phyloP scores from a whole-genome alignment of 2,888 invertebrate genomes.

The Lasius fuliginosus region DNA sequence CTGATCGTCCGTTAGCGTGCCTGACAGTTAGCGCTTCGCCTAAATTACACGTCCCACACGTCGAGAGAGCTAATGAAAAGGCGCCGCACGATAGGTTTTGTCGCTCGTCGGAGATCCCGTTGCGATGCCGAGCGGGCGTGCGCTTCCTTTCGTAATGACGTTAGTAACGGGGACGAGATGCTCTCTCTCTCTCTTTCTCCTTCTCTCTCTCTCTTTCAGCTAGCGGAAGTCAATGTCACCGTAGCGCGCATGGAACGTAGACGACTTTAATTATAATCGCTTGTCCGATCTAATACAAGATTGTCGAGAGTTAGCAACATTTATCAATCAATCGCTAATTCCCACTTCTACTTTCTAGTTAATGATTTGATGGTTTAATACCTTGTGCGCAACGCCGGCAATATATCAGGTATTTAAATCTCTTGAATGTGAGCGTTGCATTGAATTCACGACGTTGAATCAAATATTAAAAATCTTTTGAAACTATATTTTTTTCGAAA shows the following conservation, averaged over 20 bases:
- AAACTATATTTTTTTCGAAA: not conserved
- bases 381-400: not conserved
- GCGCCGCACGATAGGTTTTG: constrained; percentile 45
- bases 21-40: constrained; percentile 47
- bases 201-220: not conserved
- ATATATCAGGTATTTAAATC: not conserved
- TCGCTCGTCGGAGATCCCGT: constrained; percentile 48
- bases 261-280: constrained; percentile 24
- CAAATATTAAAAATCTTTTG: not conserved
- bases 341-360: constrained; percentile 14
- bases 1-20: constrained; percentile 56
- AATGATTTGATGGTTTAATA: constrained; percentile 14
- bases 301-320: not conserved
- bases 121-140: constrained; percentile 4
- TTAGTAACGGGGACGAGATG: not conserved
- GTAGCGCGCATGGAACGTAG: not conserved
- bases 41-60: constrained; percentile 60
- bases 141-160: constrained; percentile 28
- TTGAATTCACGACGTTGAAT: not conserved
- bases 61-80: constrained; percentile 51
- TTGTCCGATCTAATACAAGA: not conserved
- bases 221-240: constrained; percentile 38
- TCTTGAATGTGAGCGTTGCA: not conserved
- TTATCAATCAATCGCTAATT: constrained; percentile 16
- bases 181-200: not conserved